Evolutionary conservation across 1,140 invertebrate species (phyloP).

Genomic region (Drosophila melanica): DNA sequence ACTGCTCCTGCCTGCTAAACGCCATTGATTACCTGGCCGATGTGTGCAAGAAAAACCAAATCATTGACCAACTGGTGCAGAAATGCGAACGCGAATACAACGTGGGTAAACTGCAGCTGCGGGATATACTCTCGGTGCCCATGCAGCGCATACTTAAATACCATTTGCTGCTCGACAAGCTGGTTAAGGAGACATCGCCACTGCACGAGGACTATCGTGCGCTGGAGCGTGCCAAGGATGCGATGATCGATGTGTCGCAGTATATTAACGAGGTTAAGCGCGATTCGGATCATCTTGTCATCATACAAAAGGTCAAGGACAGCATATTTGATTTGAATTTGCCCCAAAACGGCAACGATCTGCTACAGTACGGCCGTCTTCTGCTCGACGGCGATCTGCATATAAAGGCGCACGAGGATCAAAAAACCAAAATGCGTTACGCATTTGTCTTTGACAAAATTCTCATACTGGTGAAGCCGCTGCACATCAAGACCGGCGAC

Average conservation of each 20-base stretch:
- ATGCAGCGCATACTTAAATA: slow-evolving; percentile 99
- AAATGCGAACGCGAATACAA: slow-evolving; percentile 96
- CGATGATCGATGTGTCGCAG: slow-evolving; percentile 98
- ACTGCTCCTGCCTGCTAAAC: slow-evolving; percentile 95
- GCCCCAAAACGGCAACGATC: slow-evolving; percentile 90
- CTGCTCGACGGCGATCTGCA: slow-evolving; percentile 96
- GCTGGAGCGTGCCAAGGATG: slow-evolving; percentile 94
- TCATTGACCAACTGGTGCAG: slow-evolving; percentile 84
- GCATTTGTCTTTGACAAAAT: slow-evolving; percentile 99
- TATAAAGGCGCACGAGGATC: slow-evolving; percentile 95
- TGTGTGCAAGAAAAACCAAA: slow-evolving; percentile 86
- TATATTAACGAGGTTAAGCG: slow-evolving; percentile 99
- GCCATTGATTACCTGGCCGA: slow-evolving; percentile 92
- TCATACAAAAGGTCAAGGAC: slow-evolving; percentile 95
- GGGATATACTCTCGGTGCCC: slow-evolving; percentile 97
- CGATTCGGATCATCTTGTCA: slow-evolving; percentile 95
- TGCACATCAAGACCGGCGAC: slow-evolving; percentile 89
- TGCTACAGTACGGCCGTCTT: slow-evolving; percentile 95
- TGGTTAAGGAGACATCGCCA: slow-evolving; percentile 94
- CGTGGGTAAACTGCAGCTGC: slow-evolving; percentile 96
- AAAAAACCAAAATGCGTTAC: slow-evolving; percentile 93
- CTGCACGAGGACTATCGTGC: slow-evolving; percentile 93
- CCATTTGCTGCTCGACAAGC: slow-evolving; percentile 95
- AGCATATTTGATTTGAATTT: slow-evolving; percentile 91
- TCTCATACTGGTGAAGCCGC: slow-evolving; percentile 96